These are phyloP conservation scores for Champsocephalus esox DNA, from an alignment of 2,797 vertebrate genomes.

Conservation along the genomic window DNA sequence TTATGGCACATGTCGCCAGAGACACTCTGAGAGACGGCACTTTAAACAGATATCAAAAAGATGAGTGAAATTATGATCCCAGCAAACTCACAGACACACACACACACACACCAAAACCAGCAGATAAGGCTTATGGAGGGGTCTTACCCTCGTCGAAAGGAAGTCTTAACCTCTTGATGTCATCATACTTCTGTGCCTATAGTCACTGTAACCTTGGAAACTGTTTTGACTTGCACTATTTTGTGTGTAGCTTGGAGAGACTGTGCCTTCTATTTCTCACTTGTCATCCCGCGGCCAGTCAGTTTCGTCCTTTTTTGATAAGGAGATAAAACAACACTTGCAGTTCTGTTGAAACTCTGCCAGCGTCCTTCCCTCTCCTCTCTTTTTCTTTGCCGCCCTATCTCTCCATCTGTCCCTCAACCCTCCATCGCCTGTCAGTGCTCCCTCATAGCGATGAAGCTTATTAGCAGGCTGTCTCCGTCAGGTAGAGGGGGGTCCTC, in stretches of 20 bases:
- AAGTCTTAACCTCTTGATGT: slow-evolving; percentile 29
- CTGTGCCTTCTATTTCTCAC: slow-evolving; percentile 1
- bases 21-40: slow-evolving; percentile 21
- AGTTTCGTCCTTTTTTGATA: slow-evolving; percentile 13
- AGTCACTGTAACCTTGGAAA: slow-evolving; percentile 43
- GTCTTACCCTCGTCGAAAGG: not conserved
- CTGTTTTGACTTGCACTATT: slow-evolving; percentile 6
- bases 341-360: slow-evolving; percentile 39
- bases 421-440: slow-evolving; percentile 58
- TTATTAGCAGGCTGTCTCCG: slow-evolving; percentile 67
- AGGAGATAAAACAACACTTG: slow-evolving; percentile 5
- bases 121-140: not conserved
- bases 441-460: slow-evolving; percentile 68
- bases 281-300: slow-evolving; percentile 32
- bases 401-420: slow-evolving; percentile 67
- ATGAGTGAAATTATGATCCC: slow-evolving; percentile 9
- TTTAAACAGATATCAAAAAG: slow-evolving; percentile 44
- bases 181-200: slow-evolving; percentile 25
- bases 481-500: slow-evolving; percentile 40
- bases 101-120: not conserved
- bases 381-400: slow-evolving; percentile 19
- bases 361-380: slow-evolving; percentile 20
- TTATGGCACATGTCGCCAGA: slow-evolving; percentile 35
- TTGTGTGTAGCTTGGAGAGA: slow-evolving; percentile 1
- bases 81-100: not conserved